phyloP scores from a whole-genome alignment of 2,888 invertebrate genomes.

The Pyrrhia umbra region DNA sequence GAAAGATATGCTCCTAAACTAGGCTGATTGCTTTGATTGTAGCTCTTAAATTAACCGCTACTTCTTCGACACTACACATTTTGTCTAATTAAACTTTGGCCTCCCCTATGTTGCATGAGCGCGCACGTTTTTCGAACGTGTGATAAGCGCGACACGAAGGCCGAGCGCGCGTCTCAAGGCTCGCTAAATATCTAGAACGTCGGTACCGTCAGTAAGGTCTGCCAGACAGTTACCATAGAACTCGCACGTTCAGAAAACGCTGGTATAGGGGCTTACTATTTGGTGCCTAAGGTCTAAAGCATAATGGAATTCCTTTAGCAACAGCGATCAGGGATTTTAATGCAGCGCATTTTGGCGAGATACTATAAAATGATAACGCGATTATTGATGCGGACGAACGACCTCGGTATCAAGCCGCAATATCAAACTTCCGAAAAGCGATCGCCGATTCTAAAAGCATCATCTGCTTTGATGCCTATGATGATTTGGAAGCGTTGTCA shows the following conservation, averaged over 20 bases:
- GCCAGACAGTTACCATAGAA: neutral
- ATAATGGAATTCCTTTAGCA: too few species aligned
- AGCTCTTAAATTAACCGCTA: neutral
- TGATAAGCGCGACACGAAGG: neutral
- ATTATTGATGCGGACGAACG: too few species aligned
- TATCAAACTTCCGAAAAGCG: neutral
- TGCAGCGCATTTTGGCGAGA: neutral
- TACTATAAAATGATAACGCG: neutral
- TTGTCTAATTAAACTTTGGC: slow-evolving; percentile 1
- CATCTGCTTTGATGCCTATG: neutral
- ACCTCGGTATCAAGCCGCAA: neutral
- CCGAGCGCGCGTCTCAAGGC: neutral
- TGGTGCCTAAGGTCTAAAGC: too few species aligned
- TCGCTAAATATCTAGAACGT: neutral
- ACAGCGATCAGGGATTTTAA: too few species aligned
- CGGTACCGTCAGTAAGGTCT: neutral
- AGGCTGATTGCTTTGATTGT: neutral
- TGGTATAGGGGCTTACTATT: too few species aligned
- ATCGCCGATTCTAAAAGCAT: neutral
- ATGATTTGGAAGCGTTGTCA: neutral
- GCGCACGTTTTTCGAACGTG: slow-evolving; percentile 1
- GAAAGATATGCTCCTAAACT: too few species aligned
- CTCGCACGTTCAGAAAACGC: too few species aligned
- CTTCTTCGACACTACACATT: neutral
- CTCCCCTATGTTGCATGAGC: neutral